Evolutionary conservation across 2,888 invertebrate species (phyloP).

Genomic region (Dynastes maya): DNA sequence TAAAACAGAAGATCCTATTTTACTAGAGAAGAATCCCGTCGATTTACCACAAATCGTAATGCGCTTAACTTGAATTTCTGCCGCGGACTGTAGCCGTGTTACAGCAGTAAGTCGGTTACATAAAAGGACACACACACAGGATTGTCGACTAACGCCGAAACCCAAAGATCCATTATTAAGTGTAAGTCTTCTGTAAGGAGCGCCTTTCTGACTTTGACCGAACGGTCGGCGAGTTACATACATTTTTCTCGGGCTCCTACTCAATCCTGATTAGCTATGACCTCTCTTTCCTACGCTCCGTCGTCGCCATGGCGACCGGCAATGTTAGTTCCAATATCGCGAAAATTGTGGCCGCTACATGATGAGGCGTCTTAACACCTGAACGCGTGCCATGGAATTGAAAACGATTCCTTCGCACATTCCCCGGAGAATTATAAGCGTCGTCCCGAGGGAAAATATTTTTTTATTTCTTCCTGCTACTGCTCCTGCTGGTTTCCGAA

Average conservation of each 20-base stretch:
- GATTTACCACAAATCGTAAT: too few species aligned
- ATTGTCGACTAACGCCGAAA: not conserved
- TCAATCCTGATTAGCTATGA: slow-evolving; percentile 52
- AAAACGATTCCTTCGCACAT: slow-evolving; percentile 39
- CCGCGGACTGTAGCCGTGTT: not conserved
- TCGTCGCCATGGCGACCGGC: slow-evolving; percentile 38
- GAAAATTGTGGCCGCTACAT: slow-evolving; percentile 51
- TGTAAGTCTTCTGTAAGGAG: slow-evolving; percentile 55
- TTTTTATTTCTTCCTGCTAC: slow-evolving; percentile 28
- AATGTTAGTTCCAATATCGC: slow-evolving; percentile 50
- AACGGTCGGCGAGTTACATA: slow-evolving; percentile 50
- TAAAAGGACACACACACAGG: not conserved
- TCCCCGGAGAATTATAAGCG: slow-evolving; percentile 43
- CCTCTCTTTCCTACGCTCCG: slow-evolving; percentile 15
- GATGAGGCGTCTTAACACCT: slow-evolving; percentile 51
- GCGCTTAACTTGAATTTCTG: too few species aligned
- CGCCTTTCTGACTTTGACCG: slow-evolving; percentile 54
- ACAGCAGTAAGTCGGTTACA: not conserved
- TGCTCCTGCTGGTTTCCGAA: not conserved
- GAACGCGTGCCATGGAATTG: slow-evolving; percentile 50
- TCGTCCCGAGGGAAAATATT: slow-evolving; percentile 37
- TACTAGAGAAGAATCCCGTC: too few species aligned
- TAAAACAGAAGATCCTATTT: too few species aligned
- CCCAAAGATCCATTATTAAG: slow-evolving; percentile 52
- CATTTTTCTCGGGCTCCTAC: slow-evolving; percentile 53